phyloP scores from a whole-genome alignment of 2,888 invertebrate genomes.

The Apodemia mormo region DNA sequence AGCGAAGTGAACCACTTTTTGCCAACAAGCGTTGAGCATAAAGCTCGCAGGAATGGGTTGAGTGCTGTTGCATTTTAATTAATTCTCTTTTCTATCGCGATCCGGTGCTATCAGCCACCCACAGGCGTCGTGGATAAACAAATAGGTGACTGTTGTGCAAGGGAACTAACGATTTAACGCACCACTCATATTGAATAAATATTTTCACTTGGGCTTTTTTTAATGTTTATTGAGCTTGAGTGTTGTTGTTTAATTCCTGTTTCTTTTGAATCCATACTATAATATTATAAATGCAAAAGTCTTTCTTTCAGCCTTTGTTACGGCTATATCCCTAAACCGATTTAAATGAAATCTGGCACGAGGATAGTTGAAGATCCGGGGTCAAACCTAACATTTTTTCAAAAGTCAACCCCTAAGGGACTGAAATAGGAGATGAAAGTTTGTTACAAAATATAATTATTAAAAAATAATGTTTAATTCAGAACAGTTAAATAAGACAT shows the following conservation, averaged over 20 bases:
- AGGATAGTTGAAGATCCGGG: too few species aligned
- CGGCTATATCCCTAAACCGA: too few species aligned
- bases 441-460: too few species aligned
- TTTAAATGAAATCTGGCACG: too few species aligned
- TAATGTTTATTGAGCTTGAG: constrained; percentile 4
- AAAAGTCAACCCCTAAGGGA: too few species aligned
- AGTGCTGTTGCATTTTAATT: constrained; percentile 80
- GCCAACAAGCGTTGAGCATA: constrained; percentile 47
- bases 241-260: not conserved
- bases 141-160: constrained; percentile 57
- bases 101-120: constrained; percentile 70
- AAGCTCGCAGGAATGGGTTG: constrained; percentile 69
- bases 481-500: too few species aligned
- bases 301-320: too few species aligned
- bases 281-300: too few species aligned
- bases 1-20: constrained; percentile 50
- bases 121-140: constrained; percentile 74
- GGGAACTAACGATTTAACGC: constrained; percentile 59
- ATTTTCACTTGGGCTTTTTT: constrained; percentile 54
- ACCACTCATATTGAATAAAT: constrained; percentile 40
- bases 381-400: too few species aligned
- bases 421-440: too few species aligned
- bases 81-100: constrained; percentile 80
- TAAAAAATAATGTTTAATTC: too few species aligned
- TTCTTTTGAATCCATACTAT: too few species aligned